Base-by-base conservation (phyloP, 64 coral and sea anemone genomes). In the Cladopsammia gracilis region DNA sequence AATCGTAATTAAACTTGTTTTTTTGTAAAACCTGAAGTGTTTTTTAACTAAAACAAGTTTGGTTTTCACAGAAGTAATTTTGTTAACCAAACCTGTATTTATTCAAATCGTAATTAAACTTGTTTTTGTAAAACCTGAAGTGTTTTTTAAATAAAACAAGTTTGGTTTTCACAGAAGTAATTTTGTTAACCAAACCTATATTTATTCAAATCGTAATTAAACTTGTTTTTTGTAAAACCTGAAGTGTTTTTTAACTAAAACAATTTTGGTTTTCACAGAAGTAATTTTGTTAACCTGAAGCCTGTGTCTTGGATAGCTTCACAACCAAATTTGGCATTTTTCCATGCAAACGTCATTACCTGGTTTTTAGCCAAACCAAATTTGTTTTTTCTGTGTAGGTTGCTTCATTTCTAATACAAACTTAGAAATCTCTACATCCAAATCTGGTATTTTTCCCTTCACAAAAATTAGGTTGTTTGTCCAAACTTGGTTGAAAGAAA, bases 191-290 rank as follows among this genome's bases (percentile, higher is more conserved):
- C 67, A 91, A 58, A 91, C 12, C 51, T 86, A 66, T 80, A 24
- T 91, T 82, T n/a, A n/a, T 12, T 44, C 12, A 82, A 69, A 58
- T 82, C 18, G 64, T 65, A 91, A 64, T 24, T 78, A 71, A 70
- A 62, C 50, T 52, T 80, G 62, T 25, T 81, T 53, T 78, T 53
- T 52, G 42, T 81, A 83, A 19, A 91, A 85, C 56, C 67, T 85
- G 64, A 24, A 70, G 70, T 86, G 42, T 44, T 86, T 64, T 64
- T 15, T 25, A 85, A 9, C 49, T 84, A 59, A 84, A 84, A 79
- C 66, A 87, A 87, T 72, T n/a, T 52, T 88, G 46, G 85, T 25
- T 74, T 92, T 92, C 67, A 26, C 25, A 78, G 51, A 56, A 59
- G 67, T 49, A 48, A 74, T 43, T 88, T 73, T 64, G 47, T 23